Evolutionary conservation across 2,888 invertebrate species (phyloP).

Genomic region (Hartigia nigra): DNA sequence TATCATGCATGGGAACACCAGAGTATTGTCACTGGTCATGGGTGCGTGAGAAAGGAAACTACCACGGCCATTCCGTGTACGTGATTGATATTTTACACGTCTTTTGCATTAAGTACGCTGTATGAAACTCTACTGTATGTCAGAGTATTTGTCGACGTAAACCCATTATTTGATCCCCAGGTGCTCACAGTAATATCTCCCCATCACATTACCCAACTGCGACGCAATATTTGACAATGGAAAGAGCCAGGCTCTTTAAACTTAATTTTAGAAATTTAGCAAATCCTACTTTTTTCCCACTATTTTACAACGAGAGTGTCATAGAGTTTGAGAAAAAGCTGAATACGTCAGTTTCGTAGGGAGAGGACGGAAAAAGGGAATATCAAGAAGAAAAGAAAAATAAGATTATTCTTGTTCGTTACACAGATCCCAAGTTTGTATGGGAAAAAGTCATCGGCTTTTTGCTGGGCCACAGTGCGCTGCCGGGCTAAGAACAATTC

Average conservation of each 20-base stretch:
- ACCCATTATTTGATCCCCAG: neutral
- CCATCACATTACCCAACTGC: neutral
- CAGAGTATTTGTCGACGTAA: neutral
- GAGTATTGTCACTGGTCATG: no score
- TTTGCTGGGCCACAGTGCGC: constrained; percentile 25
- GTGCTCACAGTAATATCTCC: neutral
- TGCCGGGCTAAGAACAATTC: constrained; percentile 19
- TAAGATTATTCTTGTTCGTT: neutral
- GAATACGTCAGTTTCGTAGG: neutral
- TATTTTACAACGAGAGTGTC: no score
- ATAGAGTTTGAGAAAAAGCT: no score
- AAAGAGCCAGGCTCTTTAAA: neutral
- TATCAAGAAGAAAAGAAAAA: neutral
- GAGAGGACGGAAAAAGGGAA: neutral
- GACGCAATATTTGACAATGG: neutral
- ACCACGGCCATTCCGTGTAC: no score
- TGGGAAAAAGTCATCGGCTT: constrained; percentile 7
- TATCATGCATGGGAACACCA: no score
- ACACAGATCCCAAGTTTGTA: neutral
- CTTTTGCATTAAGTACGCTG: no score
- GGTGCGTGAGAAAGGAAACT: no score
- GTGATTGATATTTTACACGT: no score
- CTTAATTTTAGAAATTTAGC: neutral
- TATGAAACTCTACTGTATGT: no score
- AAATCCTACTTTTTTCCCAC: neutral